A percentile compares a stretch with the other conserved stretches of the same genome.
Evolutionary conservation across 2,113 vertebrate species (phyloP).

Genomic region (Lampris megalopsis): DNA sequence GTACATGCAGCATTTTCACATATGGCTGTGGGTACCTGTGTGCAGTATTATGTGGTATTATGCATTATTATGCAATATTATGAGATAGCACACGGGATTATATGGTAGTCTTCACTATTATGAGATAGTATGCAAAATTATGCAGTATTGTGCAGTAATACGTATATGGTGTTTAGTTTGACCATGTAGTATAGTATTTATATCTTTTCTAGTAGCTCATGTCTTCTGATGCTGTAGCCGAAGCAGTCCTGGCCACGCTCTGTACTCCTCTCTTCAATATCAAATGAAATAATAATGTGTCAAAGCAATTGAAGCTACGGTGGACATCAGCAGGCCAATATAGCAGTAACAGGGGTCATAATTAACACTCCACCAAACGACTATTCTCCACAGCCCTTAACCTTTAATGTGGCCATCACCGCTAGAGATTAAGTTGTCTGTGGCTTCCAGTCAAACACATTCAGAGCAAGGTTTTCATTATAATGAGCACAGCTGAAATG

Average conservation of each 20-base stretch:
- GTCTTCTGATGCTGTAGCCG: background rate
- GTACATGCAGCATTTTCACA: too few relatives aligned
- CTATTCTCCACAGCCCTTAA: slow-evolving; percentile 56
- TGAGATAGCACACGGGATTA: too few relatives aligned
- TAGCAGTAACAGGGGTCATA: slow-evolving; percentile 34
- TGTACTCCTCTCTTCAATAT: slow-evolving; percentile 32
- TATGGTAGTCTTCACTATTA: too few relatives aligned
- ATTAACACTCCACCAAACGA: slow-evolving; percentile 49
- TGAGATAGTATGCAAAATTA: too few relatives aligned
- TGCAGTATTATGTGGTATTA: too few relatives aligned
- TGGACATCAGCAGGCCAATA: slow-evolving; percentile 16
- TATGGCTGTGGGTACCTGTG: too few relatives aligned
- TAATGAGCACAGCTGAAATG: slow-evolving; percentile 34
- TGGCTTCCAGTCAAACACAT: slow-evolving; percentile 24
- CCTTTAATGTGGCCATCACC: background rate
- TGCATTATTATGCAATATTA: too few relatives aligned
- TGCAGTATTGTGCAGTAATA: too few relatives aligned
- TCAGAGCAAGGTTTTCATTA: slow-evolving; percentile 32
- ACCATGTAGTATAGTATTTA: too few relatives aligned
- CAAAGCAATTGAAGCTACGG: slow-evolving; percentile 59
- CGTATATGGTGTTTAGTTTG: too few relatives aligned
- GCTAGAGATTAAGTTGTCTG: slow-evolving; percentile 32
- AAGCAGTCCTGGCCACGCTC: background rate
- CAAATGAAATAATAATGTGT: slow-evolving; percentile 37
- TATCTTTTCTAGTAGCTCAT: background rate